phyloP scores from a whole-genome alignment of 1,140 invertebrate species.

The Bombus superbus region DNA sequence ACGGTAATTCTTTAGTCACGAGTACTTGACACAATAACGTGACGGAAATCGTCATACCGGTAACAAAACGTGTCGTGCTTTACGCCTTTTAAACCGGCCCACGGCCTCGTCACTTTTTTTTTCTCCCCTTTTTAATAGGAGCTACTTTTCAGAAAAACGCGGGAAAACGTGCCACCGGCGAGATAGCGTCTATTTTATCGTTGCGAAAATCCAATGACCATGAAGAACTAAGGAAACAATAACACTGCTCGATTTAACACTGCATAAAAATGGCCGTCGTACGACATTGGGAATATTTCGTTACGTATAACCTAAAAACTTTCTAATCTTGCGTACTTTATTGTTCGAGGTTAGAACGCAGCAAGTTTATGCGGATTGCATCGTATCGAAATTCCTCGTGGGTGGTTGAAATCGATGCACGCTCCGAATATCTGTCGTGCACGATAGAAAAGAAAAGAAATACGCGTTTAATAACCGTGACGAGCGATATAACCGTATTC shows the following conservation, averaged over 20 bases:
- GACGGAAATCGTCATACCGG: conserved; percentile 39
- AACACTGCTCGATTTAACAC: not conserved
- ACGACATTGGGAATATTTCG: not conserved
- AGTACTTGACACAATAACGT: conserved; percentile 48
- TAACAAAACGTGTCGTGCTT: conserved; percentile 35
- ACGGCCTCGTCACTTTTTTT: conserved; percentile 43
- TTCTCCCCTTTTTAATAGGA: not conserved
- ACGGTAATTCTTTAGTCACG: not conserved
- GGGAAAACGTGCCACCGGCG: not conserved
- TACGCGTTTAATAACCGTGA: conserved; percentile 52
- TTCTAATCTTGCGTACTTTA: not conserved
- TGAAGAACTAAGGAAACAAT: conserved; percentile 9
- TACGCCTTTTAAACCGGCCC: conserved; percentile 50
- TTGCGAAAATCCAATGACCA: conserved; percentile 11
- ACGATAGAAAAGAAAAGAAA: conserved; percentile 28
- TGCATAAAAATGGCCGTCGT: not conserved
- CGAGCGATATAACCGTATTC: conserved; percentile 50
- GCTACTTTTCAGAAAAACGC: conserved; percentile 9
- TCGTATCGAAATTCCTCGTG: conserved; percentile 5
- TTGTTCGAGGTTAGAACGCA: not conserved
- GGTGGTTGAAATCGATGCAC: conserved; percentile 1
- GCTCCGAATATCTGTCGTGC: conserved; percentile 15
- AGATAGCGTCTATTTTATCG: not conserved
- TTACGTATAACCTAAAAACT: not conserved
- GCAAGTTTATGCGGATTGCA: not conserved